Percentiles rank a stretch among this genome's conserved stretches.
phyloP scores from a whole-genome alignment of 2,113 vertebrate genomes.

The Clupea harengus region DNA sequence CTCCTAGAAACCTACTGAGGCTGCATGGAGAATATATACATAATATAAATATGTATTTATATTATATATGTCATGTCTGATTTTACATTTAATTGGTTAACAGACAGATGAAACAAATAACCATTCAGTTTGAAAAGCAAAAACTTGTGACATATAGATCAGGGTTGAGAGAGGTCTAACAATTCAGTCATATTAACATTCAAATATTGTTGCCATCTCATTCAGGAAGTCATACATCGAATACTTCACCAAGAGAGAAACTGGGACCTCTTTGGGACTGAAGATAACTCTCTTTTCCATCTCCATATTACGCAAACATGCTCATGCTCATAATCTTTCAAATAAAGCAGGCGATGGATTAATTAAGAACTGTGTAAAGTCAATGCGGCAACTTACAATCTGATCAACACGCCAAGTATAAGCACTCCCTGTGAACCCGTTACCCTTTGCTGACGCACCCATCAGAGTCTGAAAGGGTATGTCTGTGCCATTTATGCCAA shows the following conservation, averaged over 20 bases:
- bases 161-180: constrained; percentile 33
- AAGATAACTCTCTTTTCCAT: background rate
- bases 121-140: constrained; percentile 30
- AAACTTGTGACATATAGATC: constrained; percentile 31
- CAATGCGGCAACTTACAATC: background rate
- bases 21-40: constrained; percentile 37
- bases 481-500: too few species aligned
- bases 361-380: background rate
- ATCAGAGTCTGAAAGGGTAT: too few species aligned
- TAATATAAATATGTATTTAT: constrained; percentile 19
- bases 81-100: constrained; percentile 45
- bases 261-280: background rate
- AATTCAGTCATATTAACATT: constrained; percentile 22
- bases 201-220: background rate
- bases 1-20: constrained; percentile 36
- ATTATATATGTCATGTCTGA: constrained; percentile 20
- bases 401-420: too few species aligned
- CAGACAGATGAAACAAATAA: constrained; percentile 36
- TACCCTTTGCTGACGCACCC: background rate
- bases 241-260: too few species aligned
- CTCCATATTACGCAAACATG: background rate
- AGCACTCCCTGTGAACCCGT: too few species aligned
- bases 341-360: background rate
- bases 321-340: background rate
- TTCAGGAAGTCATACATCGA: background rate